A percentile compares a stretch with the other conserved stretches of the same genome.
Evolutionary conservation across 2,113 vertebrate species (phyloP).

Genomic region (Oreamnos americanus): DNA sequence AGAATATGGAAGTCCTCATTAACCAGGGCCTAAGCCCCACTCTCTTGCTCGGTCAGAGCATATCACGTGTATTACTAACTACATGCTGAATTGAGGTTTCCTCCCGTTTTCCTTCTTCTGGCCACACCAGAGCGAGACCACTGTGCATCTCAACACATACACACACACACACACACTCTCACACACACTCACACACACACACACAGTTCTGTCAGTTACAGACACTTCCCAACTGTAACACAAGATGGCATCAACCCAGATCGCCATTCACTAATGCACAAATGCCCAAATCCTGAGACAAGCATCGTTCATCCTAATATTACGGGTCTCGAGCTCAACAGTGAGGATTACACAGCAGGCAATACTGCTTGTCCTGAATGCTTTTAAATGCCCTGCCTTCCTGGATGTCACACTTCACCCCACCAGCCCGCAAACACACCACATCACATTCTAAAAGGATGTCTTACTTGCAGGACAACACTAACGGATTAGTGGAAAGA

Average conservation of each 20-base stretch:
- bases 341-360: background rate
- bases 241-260: constrained; percentile 21
- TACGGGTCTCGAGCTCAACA: background rate
- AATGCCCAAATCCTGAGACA: background rate
- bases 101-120: background rate
- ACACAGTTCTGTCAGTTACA: constrained; percentile 18
- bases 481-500: background rate
- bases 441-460: background rate
- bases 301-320: constrained; percentile 14
- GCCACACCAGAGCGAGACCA: background rate
- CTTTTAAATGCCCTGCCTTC: background rate
- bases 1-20: background rate
- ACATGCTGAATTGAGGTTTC: background rate
- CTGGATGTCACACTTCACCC: background rate
- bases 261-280: background rate
- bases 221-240: constrained; percentile 37
- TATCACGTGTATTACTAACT: accelerated
- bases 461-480: background rate
- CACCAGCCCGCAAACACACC: background rate
- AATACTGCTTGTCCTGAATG: background rate
- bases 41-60: background rate
- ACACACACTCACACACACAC: constrained; percentile 7
- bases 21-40: background rate
- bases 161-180: background rate
- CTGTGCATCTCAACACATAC: constrained; percentile 46